Percentiles rank a stretch among this genome's conserved stretches.
phyloP scores from a whole-genome alignment of 1,140 invertebrate species.

The Sycophila sp. region DNA sequence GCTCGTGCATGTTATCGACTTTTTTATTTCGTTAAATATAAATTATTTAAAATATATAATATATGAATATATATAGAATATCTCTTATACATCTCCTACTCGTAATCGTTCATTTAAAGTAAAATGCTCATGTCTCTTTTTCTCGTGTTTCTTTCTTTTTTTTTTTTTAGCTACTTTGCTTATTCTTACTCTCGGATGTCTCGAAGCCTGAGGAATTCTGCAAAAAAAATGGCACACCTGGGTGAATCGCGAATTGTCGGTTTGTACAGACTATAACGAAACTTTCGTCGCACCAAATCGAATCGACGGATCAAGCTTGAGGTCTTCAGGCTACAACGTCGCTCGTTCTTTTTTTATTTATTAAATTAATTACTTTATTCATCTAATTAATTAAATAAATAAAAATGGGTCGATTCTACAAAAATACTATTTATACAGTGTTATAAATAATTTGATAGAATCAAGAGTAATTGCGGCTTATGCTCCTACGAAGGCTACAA shows the following conservation, averaged over 20 bases:
- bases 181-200: not conserved
- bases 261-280: no score
- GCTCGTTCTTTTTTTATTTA: no score
- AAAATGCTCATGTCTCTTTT: not conserved
- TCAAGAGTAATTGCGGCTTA: not conserved
- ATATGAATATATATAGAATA: slow-evolving; percentile 27
- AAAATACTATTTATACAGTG: not conserved
- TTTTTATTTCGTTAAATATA: slow-evolving; percentile 23
- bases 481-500: no score
- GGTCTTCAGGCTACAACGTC: no score
- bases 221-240: slow-evolving; percentile 34
- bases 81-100: slow-evolving; percentile 29
- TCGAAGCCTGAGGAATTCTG: not conserved
- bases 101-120: slow-evolving; percentile 13
- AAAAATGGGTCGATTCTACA: not conserved
- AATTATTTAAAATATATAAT: slow-evolving; percentile 37
- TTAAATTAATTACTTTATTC: no score
- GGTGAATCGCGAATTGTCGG: slow-evolving; percentile 23
- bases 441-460: not conserved
- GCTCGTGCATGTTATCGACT: not conserved
- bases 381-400: not conserved
- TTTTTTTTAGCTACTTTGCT: not conserved
- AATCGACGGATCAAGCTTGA: no score
- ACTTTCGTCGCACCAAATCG: no score
- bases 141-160: not conserved